Base-by-base conservation (phyloP, 1,140 invertebrate species). In the Philopotamus ludificatus region DNA sequence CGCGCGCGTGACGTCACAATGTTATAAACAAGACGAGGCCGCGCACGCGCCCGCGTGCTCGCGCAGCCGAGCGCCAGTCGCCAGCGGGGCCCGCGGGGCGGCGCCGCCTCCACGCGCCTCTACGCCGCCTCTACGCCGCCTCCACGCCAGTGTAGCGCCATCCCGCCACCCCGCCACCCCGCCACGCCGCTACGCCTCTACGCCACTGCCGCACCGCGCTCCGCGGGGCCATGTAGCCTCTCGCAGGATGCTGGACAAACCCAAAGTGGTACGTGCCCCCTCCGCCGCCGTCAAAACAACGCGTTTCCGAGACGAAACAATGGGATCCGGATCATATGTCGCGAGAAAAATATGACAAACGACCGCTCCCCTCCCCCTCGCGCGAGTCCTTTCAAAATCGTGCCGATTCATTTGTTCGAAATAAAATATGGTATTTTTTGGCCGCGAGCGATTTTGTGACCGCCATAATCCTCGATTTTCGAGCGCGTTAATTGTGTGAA, bases 231-330 rank as follows among this genome's bases (percentile, higher is more conserved):
- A 67, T 64, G 66, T 67, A 64, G 60, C 65, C 18, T 26, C 45
- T 7, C 26, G 54, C 28, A 70, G 45, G 53, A 70, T 70, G 68
- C 62, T 70, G 61, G 68, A 70, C 23, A 70, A 70, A 55, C 68
- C 68, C 21, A 70, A 70, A 66, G 68, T 70, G 68, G 68, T 70
- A 60, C 18, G 68, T 63, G n/a, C n/a, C n/a, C n/a, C n/a, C n/a
- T n/a, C n/a, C n/a, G n/a, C n/a, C n/a, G n/a, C n/a, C n/a, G n/a
- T n/a, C n/a, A n/a, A n/a, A n/a, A n/a, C n/a, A n/a, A n/a, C n/a
- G n/a, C n/a, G n/a, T n/a, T n/a, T n/a, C n/a, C n/a, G n/a, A n/a
- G n/a, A n/a, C n/a, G n/a, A n/a, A n/a, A n/a, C n/a, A n/a, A n/a
- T n/a, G n/a, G n/a, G n/a, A n/a, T n/a, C n/a, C n/a, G n/a, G n/a